Conservation (phyloP, 1,140 invertebrate genomes). For the Hesperophylax magnus region DNA sequence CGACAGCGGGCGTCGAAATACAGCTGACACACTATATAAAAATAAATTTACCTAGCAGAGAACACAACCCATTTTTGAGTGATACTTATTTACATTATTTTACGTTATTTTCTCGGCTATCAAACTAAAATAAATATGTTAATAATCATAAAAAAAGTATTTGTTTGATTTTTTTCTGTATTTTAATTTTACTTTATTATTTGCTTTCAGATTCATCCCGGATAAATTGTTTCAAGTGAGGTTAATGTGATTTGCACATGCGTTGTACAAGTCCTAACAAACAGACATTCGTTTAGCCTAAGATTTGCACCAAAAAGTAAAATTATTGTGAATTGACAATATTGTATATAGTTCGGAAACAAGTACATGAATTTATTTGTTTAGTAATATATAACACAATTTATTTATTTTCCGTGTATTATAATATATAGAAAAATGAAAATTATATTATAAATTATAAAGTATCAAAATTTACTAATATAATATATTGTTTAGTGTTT, state of each 20-base stretch:
- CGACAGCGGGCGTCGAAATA: too few species aligned
- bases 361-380: slow-evolving; percentile 4
- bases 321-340: slow-evolving; percentile 57
- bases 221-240: slow-evolving; percentile 16
- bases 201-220: slow-evolving; percentile 9
- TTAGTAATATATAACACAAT: background rate
- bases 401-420: slow-evolving; percentile 23
- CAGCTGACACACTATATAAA: too few species aligned
- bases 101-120: too few species aligned
- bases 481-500: background rate
- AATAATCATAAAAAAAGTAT: too few species aligned
- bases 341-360: slow-evolving; percentile 51
- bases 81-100: too few species aligned
- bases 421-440: background rate
- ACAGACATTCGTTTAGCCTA: slow-evolving; percentile 23
- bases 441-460: slow-evolving; percentile 20
- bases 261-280: background rate
- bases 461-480: slow-evolving; percentile 26
- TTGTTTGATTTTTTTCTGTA: too few species aligned
- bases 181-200: background rate
- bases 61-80: too few species aligned
- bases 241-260: slow-evolving; percentile 26
- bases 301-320: slow-evolving; percentile 42
- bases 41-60: too few species aligned
- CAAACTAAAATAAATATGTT: too few species aligned